Conservation (phyloP, 2,113 vertebrate species). For the Syrmaticus mikado region DNA sequence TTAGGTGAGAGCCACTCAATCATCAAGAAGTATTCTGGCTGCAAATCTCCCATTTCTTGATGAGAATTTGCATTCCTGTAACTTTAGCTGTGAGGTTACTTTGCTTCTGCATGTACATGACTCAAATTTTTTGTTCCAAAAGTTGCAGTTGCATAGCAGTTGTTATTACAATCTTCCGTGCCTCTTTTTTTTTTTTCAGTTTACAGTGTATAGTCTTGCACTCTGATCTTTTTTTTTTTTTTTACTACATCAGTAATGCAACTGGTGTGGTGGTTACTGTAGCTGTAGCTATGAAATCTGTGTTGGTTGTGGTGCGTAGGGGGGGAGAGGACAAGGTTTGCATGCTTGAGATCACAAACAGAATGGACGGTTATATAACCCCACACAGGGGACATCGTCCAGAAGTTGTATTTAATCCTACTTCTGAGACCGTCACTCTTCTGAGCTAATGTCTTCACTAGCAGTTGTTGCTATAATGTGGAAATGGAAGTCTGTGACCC, state of each 20-base stretch:
- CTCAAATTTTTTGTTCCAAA: not conserved
- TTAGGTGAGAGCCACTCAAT: not conserved
- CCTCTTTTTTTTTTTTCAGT: not conserved
- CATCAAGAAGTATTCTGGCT: not conserved
- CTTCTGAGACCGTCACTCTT: not conserved
- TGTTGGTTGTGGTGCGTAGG: not conserved
- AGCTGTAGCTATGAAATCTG: not conserved
- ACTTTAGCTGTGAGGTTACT: not conserved
- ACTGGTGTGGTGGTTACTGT: not conserved
- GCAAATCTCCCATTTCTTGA: not conserved
- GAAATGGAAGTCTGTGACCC: not conserved
- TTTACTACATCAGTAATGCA: not conserved
- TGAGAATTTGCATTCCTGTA: not conserved
- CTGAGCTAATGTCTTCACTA: not conserved
- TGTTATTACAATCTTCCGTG: not conserved
- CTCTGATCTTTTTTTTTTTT: not conserved
- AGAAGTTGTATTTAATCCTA: not conserved
- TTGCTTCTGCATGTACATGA: not conserved
- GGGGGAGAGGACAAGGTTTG: not conserved
- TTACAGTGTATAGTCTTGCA: not conserved
- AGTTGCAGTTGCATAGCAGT: not conserved
- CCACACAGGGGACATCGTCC: not conserved
- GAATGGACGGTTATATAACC: conserved; percentile 8
- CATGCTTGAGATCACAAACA: conserved; percentile 1
- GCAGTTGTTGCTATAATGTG: not conserved